Conservation (phyloP, 2,113 vertebrate genomes). For the Apistogramma diplotaenia region DNA sequence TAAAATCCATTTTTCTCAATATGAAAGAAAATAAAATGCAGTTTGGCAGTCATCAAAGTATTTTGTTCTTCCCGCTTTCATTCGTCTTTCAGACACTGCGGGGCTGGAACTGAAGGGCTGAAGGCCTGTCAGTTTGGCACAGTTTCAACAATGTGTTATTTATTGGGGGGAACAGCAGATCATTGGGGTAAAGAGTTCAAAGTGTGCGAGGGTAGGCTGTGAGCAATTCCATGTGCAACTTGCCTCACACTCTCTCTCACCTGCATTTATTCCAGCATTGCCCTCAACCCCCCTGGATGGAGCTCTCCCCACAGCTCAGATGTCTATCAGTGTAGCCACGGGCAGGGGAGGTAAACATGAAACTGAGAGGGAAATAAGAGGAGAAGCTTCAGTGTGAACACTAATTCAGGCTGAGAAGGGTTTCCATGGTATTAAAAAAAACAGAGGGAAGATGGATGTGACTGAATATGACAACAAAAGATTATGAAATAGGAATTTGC, state of each 20-base stretch:
- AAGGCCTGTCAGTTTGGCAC: constrained; percentile 59
- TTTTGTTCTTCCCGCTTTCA: constrained; percentile 17
- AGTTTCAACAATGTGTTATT: constrained; percentile 59
- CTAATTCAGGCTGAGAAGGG: neutral
- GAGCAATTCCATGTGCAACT: constrained; percentile 26
- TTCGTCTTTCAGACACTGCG: constrained; percentile 3
- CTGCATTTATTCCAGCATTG: constrained; percentile 18
- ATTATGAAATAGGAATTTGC: neutral
- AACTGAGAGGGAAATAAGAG: neutral
- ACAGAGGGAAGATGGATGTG: neutral
- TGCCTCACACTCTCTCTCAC: constrained; percentile 17
- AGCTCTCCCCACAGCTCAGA: neutral
- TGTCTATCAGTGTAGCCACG: neutral
- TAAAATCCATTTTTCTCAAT: constrained; percentile 60
- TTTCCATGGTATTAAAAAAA: neutral
- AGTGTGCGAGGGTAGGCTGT: neutral
- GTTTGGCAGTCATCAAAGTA: constrained; percentile 63
- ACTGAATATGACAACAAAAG: neutral
- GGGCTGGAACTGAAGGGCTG: constrained; percentile 13
- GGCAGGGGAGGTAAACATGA: neutral
- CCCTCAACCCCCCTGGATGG: neutral
- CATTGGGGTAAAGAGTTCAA: constrained; percentile 36
- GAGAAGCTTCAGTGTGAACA: neutral
- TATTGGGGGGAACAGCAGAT: constrained; percentile 39
- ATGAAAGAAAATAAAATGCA: constrained; percentile 61